Evolutionary conservation across 2,113 vertebrate genomes (phyloP).

Genomic region (Anoura caudifer): DNA sequence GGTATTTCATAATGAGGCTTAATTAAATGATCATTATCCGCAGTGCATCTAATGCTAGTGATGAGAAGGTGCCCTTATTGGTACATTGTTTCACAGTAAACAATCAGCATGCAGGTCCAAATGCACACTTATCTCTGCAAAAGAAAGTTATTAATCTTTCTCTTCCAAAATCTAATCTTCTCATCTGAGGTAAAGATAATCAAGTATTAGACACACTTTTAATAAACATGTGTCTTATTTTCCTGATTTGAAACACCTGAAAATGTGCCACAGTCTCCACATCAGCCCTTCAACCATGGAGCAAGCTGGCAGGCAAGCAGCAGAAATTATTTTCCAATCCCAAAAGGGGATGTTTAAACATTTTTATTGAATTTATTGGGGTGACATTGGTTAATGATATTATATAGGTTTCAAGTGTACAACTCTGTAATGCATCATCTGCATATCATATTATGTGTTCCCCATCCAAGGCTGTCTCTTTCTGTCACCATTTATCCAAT

Average conservation of each 20-base stretch:
- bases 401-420: not conserved
- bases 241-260: constrained; percentile 17
- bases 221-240: not conserved
- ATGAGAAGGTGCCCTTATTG: fast-evolving
- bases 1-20: not conserved
- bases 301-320: not conserved
- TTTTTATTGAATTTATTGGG: not conserved
- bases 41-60: fast-evolving
- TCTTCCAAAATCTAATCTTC: not conserved
- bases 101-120: not conserved
- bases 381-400: not conserved
- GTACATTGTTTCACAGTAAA: not conserved
- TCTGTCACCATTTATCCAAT: not conserved
- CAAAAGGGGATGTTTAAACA: not conserved
- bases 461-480: not conserved
- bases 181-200: not conserved
- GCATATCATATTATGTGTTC: not conserved
- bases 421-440: not conserved
- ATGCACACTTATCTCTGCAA: not conserved
- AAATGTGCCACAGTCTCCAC: not conserved
- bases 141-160: not conserved
- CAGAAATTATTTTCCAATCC: not conserved
- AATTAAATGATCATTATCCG: not conserved
- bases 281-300: not conserved
- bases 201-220: not conserved